Evolutionary conservation across 1,140 invertebrate species (phyloP), one percentile per base, ranked within the genome.

Genomic region (Apocrypta bakeri): DNA sequence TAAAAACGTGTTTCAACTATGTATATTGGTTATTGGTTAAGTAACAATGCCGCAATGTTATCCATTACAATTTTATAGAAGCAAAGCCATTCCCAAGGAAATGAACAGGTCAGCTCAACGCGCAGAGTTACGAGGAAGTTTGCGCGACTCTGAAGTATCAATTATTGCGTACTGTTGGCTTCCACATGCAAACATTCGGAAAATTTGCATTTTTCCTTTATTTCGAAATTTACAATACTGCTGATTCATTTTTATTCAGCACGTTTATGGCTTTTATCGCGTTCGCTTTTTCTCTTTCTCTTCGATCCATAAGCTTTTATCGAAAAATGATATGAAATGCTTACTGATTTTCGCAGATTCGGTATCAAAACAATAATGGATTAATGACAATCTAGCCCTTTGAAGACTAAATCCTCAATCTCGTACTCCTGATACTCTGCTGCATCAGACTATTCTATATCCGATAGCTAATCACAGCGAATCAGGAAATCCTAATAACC

Each of bases 61-160:
- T 61, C 71, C 71, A 73, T 42, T 73, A 42, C 37, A n/a, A 73
- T 73, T 73, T 73, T 40, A 42, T 31, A 73, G 24, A 42, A 73
- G 37, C n/a, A 73, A 24, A 73, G 21, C 33, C 71, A 73, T 48
- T 73, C 4, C 71, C 71, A 73, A 7, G 11, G n/a, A 42, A 48
- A 73, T 73, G 71, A 73, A 73, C 71, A 42, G 71, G 1, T 24
- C 24, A 42, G 31, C 37, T 3, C 29, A 14, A 21, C 17, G 69
- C 27, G 33, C 21, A 2, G 71, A 73, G 71, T 73, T 73, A 73
- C 37, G 71, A 42, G 21, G n/a, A 40, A 73, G 71, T 73, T 73
- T 42, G n/a, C 24, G 71, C 71, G 21, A 17, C 29, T n/a, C 24
- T 42, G 37, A 17, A 69, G 27, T 33, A 42, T 73, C 71, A 73